phyloP scores from a whole-genome alignment of 2,888 invertebrate genomes.

The Lasioglossum oenotherae region DNA sequence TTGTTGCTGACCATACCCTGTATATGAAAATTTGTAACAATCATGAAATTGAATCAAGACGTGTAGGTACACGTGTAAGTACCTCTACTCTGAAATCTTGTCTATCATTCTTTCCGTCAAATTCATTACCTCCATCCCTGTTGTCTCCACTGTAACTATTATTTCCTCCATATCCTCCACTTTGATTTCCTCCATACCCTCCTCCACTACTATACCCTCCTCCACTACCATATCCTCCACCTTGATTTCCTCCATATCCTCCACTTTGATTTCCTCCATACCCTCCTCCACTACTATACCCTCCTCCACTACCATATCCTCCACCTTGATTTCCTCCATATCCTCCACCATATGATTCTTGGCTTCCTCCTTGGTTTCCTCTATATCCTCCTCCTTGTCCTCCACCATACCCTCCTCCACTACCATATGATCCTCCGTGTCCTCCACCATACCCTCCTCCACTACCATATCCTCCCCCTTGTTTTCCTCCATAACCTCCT shows the following conservation, averaged over 20 bases:
- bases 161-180: constrained; percentile 44
- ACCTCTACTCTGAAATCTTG: background rate
- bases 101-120: background rate
- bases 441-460: constrained; percentile 59
- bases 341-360: too few species aligned
- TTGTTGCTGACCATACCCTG: constrained; percentile 53
- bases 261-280: constrained; percentile 39
- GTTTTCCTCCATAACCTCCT: constrained; percentile 47
- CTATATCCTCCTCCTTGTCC: constrained; percentile 49
- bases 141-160: constrained; percentile 69
- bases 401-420: constrained; percentile 56
- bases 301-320: constrained; percentile 17
- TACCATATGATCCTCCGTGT: constrained; percentile 38
- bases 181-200: constrained; percentile 55
- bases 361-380: constrained; percentile 48
- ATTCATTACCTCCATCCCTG: constrained; percentile 63
- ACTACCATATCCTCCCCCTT: constrained; percentile 50
- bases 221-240: background rate
- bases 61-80: background rate
- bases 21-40: constrained; percentile 57
- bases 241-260: constrained; percentile 1
- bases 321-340: constrained; percentile 48
- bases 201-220: constrained; percentile 40
- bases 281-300: too few species aligned
- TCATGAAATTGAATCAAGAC: background rate